Percentiles rank a stretch among this genome's conserved stretches.
These are phyloP conservation scores for Cryptocephalus primarius DNA, from an alignment of 2,888 invertebrate species.

Conservation along the genomic window DNA sequence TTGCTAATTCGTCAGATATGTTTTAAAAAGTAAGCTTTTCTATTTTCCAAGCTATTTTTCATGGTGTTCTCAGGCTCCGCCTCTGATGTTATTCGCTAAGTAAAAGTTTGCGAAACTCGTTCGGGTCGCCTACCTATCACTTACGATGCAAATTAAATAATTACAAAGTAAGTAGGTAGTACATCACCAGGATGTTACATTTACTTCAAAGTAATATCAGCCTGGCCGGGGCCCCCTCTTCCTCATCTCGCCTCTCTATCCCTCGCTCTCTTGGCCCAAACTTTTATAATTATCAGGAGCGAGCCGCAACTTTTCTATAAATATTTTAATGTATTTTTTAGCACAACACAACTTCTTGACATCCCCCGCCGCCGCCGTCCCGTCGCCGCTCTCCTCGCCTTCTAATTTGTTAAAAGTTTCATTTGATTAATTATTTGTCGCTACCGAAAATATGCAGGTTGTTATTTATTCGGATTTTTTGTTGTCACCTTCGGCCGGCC, in stretches of 20 bases:
- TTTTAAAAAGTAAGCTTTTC: no score
- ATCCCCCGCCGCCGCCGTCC: slow-evolving; percentile 6
- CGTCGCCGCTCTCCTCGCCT: slow-evolving; percentile 2
- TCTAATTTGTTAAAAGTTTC: slow-evolving; percentile 17
- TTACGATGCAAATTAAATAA: slow-evolving; percentile 38
- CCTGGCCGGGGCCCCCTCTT: neutral
- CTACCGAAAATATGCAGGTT: slow-evolving; percentile 11
- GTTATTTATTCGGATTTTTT: slow-evolving; percentile 13
- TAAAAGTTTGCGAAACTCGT: slow-evolving; percentile 22
- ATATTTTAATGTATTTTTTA: slow-evolving; percentile 29
- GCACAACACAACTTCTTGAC: slow-evolving; percentile 14
- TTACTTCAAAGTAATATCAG: slow-evolving; percentile 24
- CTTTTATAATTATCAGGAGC: slow-evolving; percentile 32
- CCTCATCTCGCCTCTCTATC: slow-evolving; percentile 16
- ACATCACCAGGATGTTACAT: slow-evolving; percentile 26
- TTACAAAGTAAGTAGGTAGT: slow-evolving; percentile 35
- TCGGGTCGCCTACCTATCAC: slow-evolving; percentile 32
- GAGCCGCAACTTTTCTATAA: slow-evolving; percentile 27
- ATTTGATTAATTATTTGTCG: slow-evolving; percentile 14
- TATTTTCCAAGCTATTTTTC: no score
- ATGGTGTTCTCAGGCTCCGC: no score
- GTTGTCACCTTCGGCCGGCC: slow-evolving; percentile 1
- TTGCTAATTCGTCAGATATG: no score
- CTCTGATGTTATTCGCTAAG: no score
- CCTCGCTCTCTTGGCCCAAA: slow-evolving; percentile 20